Percentiles rank a stretch among this genome's conserved stretches.
Conservation (phyloP, 2,797 vertebrate species). For the Bradypus variegatus region DNA sequence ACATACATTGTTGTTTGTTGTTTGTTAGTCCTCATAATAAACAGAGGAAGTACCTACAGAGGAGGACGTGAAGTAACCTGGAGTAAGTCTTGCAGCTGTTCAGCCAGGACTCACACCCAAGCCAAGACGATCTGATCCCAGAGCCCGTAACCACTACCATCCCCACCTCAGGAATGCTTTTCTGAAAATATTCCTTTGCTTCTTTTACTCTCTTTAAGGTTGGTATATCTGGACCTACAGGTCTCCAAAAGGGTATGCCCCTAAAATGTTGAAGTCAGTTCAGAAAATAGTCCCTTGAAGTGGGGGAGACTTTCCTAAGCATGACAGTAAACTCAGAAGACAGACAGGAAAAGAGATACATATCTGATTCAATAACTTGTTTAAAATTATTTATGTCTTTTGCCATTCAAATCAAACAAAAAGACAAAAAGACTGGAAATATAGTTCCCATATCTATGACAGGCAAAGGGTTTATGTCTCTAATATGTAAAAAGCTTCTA, state of each 20-base stretch:
- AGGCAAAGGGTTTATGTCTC: no score
- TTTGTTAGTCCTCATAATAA: neutral
- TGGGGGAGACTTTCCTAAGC: neutral
- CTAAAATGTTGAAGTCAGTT: constrained; percentile 15
- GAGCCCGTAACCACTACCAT: no score
- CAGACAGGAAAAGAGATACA: neutral
- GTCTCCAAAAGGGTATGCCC: neutral
- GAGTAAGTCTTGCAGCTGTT: neutral
- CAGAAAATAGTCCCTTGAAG: neutral
- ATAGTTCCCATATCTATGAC: no score
- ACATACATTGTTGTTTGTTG: neutral
- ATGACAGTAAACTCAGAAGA: neutral
- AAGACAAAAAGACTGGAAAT: neutral
- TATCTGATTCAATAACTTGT: neutral
- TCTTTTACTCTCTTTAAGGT: neutral
- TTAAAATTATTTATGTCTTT: neutral
- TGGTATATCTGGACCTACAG: neutral
- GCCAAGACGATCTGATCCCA: neutral
- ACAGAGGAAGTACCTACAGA: neutral
- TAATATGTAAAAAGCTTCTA: no score
- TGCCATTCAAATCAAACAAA: neutral
- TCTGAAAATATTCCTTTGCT: neutral
- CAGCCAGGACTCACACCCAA: neutral
- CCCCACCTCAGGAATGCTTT: neutral
- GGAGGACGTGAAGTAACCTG: neutral